Evolutionary conservation across 1,140 invertebrate species (phyloP).

Genomic region (Lithobius niger): DNA sequence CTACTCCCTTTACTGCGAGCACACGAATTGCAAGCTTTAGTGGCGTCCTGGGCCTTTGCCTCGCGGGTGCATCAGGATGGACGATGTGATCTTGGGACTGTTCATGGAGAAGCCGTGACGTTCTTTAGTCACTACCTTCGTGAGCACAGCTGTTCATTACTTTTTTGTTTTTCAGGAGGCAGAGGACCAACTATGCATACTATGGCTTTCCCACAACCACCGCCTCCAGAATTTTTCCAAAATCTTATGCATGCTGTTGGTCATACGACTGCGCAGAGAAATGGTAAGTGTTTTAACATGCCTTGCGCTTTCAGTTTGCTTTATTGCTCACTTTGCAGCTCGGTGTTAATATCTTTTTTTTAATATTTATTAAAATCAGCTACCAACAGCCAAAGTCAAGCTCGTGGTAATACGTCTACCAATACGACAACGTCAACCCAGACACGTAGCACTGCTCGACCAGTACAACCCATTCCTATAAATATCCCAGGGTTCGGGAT

Average conservation of each 20-base stretch:
- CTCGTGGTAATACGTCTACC: constrained; percentile 9
- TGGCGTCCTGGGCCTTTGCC: no score
- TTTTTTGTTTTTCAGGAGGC: no score
- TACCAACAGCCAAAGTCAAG: constrained; percentile 9
- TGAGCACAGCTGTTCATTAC: no score
- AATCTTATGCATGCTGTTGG: constrained; percentile 46
- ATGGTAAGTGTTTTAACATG: constrained; percentile 21
- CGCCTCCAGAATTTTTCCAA: constrained; percentile 39
- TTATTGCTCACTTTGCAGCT: no score
- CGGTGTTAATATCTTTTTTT: no score
- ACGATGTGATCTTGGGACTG: no score
- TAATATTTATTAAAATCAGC: background rate
- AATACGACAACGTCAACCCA: constrained; percentile 17
- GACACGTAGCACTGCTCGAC: constrained; percentile 38
- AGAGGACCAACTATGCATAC: background rate
- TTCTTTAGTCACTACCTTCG: no score
- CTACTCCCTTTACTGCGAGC: no score
- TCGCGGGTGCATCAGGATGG: no score
- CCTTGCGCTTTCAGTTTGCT: no score
- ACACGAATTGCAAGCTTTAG: no score
- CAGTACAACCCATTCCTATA: constrained; percentile 38
- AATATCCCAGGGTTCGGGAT: constrained; percentile 20
- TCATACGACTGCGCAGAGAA: constrained; percentile 20
- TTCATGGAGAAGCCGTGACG: no score
- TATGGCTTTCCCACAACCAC: constrained; percentile 21